These are phyloP conservation scores for Aphelenchoides bicaudatus DNA, from an alignment of 2,888 invertebrate genomes.

Conservation along the genomic window DNA sequence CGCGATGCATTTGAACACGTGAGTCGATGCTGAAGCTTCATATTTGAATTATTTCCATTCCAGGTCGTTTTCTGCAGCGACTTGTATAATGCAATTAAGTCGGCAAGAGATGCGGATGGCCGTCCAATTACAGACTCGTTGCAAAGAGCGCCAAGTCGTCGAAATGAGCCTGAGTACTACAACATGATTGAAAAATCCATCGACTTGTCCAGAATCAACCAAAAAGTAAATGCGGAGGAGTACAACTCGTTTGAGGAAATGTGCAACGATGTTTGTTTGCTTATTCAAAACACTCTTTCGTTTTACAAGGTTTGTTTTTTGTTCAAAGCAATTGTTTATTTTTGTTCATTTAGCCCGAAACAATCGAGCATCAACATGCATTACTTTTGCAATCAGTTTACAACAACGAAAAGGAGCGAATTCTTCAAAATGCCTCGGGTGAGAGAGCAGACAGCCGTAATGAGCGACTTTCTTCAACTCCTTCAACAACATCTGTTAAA, in stretches of 20 bases:
- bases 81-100: conserved; percentile 83
- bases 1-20: conserved; percentile 18
- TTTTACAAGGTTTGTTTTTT: conserved; percentile 76
- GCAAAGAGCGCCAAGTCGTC: conserved; percentile 84
- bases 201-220: conserved; percentile 87
- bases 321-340: neutral
- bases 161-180: conserved; percentile 63
- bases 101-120: conserved; percentile 86
- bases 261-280: conserved; percentile 80
- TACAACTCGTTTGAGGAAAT: conserved; percentile 89
- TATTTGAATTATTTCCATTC: conserved; percentile 12
- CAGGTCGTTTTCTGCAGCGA: conserved; percentile 69
- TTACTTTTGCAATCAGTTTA: no score
- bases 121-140: conserved; percentile 84
- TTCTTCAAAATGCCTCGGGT: neutral
- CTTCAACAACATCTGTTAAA: conserved; percentile 16
- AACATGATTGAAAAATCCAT: conserved; percentile 85
- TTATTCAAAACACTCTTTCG: conserved; percentile 88
- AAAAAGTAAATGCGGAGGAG: conserved; percentile 92
- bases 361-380: no score
- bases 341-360: no score
- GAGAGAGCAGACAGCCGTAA: conserved; percentile 2
- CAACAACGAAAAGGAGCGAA: neutral
- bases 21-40: neutral
- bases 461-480: conserved; percentile 3